Conservation (phyloP, 2,797 vertebrate species). For the Acanthiza pusilla region DNA sequence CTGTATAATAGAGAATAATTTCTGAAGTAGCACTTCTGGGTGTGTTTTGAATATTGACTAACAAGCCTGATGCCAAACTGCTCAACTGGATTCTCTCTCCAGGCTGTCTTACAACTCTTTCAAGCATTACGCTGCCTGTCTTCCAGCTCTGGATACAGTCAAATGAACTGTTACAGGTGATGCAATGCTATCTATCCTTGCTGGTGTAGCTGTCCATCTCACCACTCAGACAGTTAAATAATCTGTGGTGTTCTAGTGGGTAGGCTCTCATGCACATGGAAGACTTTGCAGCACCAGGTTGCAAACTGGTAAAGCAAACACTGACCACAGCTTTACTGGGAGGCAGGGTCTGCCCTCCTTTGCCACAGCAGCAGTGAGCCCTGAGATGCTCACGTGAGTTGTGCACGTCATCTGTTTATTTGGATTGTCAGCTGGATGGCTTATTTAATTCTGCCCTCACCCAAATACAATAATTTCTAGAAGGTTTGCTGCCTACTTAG, state of each 20-base stretch:
- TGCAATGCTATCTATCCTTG: neutral
- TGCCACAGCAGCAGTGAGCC: fast-evolving
- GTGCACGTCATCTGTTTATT: neutral
- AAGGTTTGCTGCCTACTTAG: neutral
- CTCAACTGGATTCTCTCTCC: neutral
- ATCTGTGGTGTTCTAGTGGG: neutral
- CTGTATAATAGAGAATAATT: neutral
- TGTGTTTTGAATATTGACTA: neutral
- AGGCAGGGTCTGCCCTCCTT: neutral
- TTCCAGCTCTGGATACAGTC: neutral
- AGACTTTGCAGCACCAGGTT: neutral
- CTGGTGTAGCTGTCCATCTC: neutral
- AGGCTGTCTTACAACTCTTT: neutral
- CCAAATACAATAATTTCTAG: neutral
- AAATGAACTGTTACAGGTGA: neutral
- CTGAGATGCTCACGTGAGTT: neutral
- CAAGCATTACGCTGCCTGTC: neutral
- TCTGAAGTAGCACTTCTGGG: neutral
- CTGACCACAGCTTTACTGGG: neutral
- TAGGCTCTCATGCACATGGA: neutral
- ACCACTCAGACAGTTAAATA: neutral
- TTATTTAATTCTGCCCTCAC: neutral
- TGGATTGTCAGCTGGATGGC: neutral
- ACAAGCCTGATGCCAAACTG: neutral
- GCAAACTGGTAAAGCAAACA: neutral